These are phyloP conservation scores for Rhinolophus sinicus DNA, from an alignment of 2,113 vertebrate species.

Conservation along the genomic window DNA sequence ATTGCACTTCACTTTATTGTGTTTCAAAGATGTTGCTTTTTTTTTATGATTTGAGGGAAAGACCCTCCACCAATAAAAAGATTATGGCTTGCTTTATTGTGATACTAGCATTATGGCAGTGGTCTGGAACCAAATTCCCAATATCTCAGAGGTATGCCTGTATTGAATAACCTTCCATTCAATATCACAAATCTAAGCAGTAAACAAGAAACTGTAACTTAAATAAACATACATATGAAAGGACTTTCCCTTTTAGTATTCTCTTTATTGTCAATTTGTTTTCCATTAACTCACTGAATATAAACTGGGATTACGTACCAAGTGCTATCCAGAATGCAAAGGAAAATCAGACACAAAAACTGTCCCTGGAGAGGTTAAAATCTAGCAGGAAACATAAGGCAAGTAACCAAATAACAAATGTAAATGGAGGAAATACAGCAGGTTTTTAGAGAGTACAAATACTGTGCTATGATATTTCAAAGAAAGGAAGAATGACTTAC, in stretches of 20 bases:
- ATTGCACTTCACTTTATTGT: not conserved
- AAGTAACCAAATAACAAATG: not conserved
- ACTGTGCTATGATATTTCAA: not conserved
- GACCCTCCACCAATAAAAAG: not conserved
- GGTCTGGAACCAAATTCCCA: not conserved
- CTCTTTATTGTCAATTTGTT: not conserved
- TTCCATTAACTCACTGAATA: not conserved
- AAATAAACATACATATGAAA: not conserved
- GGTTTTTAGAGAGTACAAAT: not conserved
- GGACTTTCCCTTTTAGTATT: not conserved
- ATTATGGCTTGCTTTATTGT: not conserved
- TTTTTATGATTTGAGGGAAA: not conserved
- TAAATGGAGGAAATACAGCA: not conserved
- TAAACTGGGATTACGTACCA: not conserved
- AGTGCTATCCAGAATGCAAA: not conserved
- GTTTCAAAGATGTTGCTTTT: not conserved
- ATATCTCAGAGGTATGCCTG: not conserved
- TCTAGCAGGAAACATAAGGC: not conserved
- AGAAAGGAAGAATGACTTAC: constrained; percentile 32
- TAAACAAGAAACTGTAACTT: not conserved
- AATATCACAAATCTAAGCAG: not conserved
- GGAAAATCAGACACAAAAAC: not conserved
- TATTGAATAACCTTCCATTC: not conserved
- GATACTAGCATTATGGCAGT: not conserved
- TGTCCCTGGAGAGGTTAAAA: not conserved